phyloP scores from a whole-genome alignment of 2,888 invertebrate species.

The Acronicta psi region DNA sequence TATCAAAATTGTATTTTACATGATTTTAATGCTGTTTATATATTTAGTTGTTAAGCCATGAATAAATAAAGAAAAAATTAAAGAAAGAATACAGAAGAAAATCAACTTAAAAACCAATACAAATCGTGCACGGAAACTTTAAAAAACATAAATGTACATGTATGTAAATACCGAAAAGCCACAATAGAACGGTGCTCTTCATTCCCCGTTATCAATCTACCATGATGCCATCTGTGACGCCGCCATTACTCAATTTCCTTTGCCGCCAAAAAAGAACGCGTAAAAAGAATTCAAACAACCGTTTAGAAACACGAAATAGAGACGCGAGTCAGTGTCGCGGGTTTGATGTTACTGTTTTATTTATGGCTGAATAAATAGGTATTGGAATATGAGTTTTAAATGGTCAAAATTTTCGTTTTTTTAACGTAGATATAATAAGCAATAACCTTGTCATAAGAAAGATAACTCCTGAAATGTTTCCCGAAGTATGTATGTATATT shows the following conservation, averaged over 20 bases:
- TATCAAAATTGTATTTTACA: too few relatives aligned
- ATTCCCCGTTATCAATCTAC: constrained; percentile 87
- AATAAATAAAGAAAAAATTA: too few relatives aligned
- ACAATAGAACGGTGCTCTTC: constrained; percentile 80
- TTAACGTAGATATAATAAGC: constrained; percentile 4
- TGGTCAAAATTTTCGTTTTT: constrained; percentile 12
- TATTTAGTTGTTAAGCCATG: too few relatives aligned
- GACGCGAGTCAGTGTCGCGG: constrained; percentile 54
- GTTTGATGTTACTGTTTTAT: constrained; percentile 57
- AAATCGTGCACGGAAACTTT: constrained; percentile 46
- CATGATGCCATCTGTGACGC: constrained; percentile 88
- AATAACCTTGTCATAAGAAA: too few relatives aligned
- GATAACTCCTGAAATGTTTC: too few relatives aligned
- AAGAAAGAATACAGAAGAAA: too few relatives aligned
- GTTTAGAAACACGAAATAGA: constrained; percentile 66
- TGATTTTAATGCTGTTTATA: too few relatives aligned
- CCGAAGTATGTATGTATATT: too few relatives aligned
- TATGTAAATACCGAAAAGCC: constrained; percentile 58
- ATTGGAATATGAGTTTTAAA: constrained; percentile 35
- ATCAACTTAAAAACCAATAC: constrained; percentile 9
- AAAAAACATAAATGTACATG: constrained; percentile 36
- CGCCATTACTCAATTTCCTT: constrained; percentile 87
- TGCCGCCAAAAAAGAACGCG: constrained; percentile 78
- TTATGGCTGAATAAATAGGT: constrained; percentile 53
- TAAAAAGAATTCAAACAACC: constrained; percentile 72